Evolutionary conservation across 1,140 invertebrate genomes (phyloP).

Genomic region (Drosophila sproati): DNA sequence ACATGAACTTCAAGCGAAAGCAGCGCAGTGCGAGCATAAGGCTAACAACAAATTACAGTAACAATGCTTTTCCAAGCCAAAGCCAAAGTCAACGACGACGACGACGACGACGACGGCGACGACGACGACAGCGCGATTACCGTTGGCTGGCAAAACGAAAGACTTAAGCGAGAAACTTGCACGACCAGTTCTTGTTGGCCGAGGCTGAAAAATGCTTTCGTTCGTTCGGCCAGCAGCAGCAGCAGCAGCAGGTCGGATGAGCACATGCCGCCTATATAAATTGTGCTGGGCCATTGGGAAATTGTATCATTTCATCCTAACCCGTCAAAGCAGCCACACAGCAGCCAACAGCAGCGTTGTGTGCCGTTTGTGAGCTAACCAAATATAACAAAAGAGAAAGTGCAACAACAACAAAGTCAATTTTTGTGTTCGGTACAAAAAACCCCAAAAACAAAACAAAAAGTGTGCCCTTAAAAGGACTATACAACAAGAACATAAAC

Average conservation of each 20-base stretch:
- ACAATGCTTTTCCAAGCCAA: slow-evolving; percentile 71
- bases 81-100: slow-evolving; percentile 20
- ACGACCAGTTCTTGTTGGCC: slow-evolving; percentile 67
- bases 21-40: slow-evolving; percentile 53
- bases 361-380: slow-evolving; percentile 49
- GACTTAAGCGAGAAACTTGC: slow-evolving; percentile 84
- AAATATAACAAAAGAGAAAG: slow-evolving; percentile 73
- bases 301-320: slow-evolving; percentile 85
- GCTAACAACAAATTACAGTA: slow-evolving; percentile 77
- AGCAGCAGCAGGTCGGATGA: slow-evolving; percentile 59
- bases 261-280: slow-evolving; percentile 80
- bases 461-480: slow-evolving; percentile 64
- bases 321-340: slow-evolving; percentile 84
- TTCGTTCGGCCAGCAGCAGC: slow-evolving; percentile 30
- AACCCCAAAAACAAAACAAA: slow-evolving; percentile 27
- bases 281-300: slow-evolving; percentile 82
- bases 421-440: slow-evolving; percentile 53
- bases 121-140: slow-evolving; percentile 53
- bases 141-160: slow-evolving; percentile 81
- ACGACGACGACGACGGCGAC: slow-evolving; percentile 14
- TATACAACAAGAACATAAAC: slow-evolving; percentile 53
- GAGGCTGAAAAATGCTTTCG: slow-evolving; percentile 76
- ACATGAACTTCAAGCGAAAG: slow-evolving; percentile 83
- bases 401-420: slow-evolving; percentile 46
- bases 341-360: slow-evolving; percentile 69